Evolutionary conservation across 2,113 vertebrate genomes (phyloP).

Genomic region (Oreocharis arfaki): DNA sequence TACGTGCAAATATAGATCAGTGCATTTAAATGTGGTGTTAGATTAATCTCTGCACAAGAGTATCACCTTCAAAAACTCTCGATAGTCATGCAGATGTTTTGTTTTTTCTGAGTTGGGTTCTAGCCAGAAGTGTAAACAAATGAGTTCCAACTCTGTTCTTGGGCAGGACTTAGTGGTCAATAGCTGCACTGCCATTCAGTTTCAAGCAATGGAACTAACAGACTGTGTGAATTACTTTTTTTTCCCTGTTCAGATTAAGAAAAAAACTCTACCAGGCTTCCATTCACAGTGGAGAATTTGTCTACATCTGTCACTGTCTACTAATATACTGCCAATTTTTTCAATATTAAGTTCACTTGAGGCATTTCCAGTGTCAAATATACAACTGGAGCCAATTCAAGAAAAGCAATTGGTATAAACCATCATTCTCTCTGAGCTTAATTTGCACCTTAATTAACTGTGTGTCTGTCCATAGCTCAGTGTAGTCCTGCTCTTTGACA

Average conservation of each 20-base stretch:
- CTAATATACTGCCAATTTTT: neutral
- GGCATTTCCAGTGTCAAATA: neutral
- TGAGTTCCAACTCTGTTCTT: neutral
- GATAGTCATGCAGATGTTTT: neutral
- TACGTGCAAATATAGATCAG: neutral
- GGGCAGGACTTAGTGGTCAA: neutral
- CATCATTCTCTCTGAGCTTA: neutral
- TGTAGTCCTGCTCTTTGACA: neutral
- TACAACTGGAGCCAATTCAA: neutral
- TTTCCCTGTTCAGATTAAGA: neutral
- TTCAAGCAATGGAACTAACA: neutral
- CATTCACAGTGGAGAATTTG: neutral
- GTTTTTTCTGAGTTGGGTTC: neutral
- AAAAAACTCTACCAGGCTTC: neutral
- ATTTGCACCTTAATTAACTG: neutral
- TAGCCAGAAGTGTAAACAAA: neutral
- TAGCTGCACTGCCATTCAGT: neutral
- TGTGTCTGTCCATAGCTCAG: neutral
- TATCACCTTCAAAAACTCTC: neutral
- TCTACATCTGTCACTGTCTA: neutral
- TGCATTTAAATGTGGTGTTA: neutral
- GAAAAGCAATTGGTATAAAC: neutral
- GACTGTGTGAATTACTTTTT: neutral
- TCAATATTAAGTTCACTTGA: neutral
- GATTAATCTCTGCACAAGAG: neutral